Base-by-base conservation (phyloP, 2,888 invertebrate genomes). In the Bimastos eiseni region DNA sequence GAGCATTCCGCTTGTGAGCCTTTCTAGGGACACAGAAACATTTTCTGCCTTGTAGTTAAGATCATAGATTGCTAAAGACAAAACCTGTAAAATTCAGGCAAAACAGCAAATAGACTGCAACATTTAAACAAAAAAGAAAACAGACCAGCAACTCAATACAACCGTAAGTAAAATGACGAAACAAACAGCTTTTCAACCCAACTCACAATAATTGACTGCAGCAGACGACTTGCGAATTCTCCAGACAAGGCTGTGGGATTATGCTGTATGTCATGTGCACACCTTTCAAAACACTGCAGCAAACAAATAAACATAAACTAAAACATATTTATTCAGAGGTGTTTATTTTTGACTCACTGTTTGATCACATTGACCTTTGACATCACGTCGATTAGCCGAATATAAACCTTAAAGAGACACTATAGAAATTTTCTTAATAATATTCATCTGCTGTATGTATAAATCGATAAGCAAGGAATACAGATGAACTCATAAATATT, bases 201-300 rank as follows among this genome's bases (percentile, higher is more conserved):
- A 84, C 86, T 86, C 36, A 86, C 86, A 86, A 86, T 24, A 34
- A 86, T 86, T 36, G 86, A 36, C 37, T 86, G 86, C 34, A 86
- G 37, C 34, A 86, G 17, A 36, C 86, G 36, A 86, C 24, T 33
- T 6, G 86, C 86, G 36, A n/a, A 37, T 19, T 86, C 21, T 36
- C 37, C 86, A 37, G 86, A 86, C 36, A 36, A 37, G 21, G 34
- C 11, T 3, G 86, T 36, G 19, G 86, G 86, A 86, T 86, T 86
- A 36, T 24, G 86, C 8, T 36, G 34, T 37, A 86, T 37, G 37
- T 86, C 86, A 24, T 0, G 86, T 5, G 86, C 37, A 86, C 86
- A 86, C 36, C 15, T 34, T 37, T 86, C 86, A 86, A 86, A 86
- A 86, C 86, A 86, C 86, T 86, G n/a, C 86, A 86, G 36, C 37